phyloP scores from a whole-genome alignment of 2,888 invertebrate species.

The Sicus ferrugineus region DNA sequence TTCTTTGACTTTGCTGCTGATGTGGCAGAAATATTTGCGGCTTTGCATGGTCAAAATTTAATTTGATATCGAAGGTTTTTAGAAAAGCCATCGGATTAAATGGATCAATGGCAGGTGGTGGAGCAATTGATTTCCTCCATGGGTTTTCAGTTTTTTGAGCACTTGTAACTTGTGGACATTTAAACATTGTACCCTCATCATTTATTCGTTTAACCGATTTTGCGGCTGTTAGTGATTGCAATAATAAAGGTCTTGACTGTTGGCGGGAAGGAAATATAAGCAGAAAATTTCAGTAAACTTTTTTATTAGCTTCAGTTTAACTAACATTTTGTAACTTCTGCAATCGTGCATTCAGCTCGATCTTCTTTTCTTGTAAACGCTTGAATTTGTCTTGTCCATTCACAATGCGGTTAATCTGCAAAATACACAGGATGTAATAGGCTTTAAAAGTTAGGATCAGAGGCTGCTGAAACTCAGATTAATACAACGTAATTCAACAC shows the following conservation, averaged over 20 bases:
- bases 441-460: not conserved
- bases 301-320: not conserved
- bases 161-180: not conserved
- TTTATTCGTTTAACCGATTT: not conserved
- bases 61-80: conserved; percentile 4
- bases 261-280: not conserved
- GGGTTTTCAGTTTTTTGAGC: not conserved
- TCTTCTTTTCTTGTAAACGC: not conserved
- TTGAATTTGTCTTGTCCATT: not conserved
- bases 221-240: not conserved
- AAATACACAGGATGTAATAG: not conserved
- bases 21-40: not conserved
- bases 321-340: not conserved
- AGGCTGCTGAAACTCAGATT: not conserved
- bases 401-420: not conserved
- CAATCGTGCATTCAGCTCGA: not conserved
- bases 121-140: not conserved
- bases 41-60: not conserved
- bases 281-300: not conserved
- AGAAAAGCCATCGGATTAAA: conserved; percentile 22
- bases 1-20: not conserved
- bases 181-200: not conserved
- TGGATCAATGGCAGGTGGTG: conserved; percentile 5
- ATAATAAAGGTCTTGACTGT: not conserved
- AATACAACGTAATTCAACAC: too few relatives aligned